These are phyloP conservation scores for Drosophila anceps DNA, from an alignment of 2,888 invertebrate genomes.

Conservation along the genomic window DNA sequence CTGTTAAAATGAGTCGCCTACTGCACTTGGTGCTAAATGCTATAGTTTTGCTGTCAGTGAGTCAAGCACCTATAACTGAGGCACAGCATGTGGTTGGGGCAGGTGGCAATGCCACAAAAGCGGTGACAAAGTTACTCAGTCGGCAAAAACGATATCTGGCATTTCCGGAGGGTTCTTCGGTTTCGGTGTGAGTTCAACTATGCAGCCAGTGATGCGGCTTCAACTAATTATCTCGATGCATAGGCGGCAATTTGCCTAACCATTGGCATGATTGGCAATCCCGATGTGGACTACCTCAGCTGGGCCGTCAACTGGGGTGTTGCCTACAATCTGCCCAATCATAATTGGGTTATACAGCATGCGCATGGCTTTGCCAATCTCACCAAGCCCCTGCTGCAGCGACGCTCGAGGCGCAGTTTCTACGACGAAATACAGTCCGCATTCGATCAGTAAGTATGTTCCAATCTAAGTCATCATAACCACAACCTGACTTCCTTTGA, in stretches of 20 bases:
- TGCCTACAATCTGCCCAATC: slow-evolving; percentile 88
- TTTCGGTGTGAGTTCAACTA: slow-evolving; percentile 85
- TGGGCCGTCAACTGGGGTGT: slow-evolving; percentile 90
- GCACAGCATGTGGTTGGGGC: not conserved
- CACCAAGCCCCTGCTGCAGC: slow-evolving; percentile 74
- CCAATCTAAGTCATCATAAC: not conserved
- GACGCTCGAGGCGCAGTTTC: slow-evolving; percentile 89
- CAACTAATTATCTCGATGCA: slow-evolving; percentile 14
- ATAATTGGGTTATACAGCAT: slow-evolving; percentile 86
- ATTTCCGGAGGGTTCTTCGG: slow-evolving; percentile 87
- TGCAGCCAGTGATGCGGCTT: not conserved
- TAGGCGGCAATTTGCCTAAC: slow-evolving; percentile 88
- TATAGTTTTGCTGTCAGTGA: slow-evolving; percentile 19
- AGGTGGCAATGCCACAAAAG: slow-evolving; percentile 43
- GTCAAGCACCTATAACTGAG: slow-evolving; percentile 1
- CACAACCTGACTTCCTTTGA: not conserved
- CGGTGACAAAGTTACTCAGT: slow-evolving; percentile 59
- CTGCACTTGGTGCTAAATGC: slow-evolving; percentile 8
- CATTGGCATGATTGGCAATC: slow-evolving; percentile 87
- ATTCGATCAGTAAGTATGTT: slow-evolving; percentile 88
- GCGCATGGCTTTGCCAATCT: slow-evolving; percentile 77
- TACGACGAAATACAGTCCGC: slow-evolving; percentile 89
- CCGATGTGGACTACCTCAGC: slow-evolving; percentile 87
- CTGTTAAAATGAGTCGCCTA: slow-evolving; percentile 51
- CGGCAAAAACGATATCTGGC: slow-evolving; percentile 86